A percentile compares a stretch with the other conserved stretches of the same genome.
Conservation (phyloP, 1,140 invertebrate genomes). For the Drosophila littoralis region DNA sequence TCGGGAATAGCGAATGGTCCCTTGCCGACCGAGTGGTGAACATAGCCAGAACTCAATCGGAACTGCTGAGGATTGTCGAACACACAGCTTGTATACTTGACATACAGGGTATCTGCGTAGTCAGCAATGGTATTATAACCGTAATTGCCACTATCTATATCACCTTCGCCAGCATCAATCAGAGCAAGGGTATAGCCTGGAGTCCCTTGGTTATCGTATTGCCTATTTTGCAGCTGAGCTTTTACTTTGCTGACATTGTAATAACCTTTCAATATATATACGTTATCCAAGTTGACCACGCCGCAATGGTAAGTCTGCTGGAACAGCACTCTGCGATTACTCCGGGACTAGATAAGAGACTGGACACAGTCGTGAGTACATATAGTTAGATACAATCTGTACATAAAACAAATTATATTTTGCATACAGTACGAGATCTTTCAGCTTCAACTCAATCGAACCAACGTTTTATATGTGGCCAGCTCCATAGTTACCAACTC, state of each 20-base stretch:
- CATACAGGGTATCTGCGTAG: slow-evolving; percentile 37
- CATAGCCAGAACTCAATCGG: slow-evolving; percentile 27
- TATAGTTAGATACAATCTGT: not conserved
- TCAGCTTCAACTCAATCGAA: too few species aligned
- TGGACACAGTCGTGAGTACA: slow-evolving; percentile 37
- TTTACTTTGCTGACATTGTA: slow-evolving; percentile 29
- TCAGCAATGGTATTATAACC: slow-evolving; percentile 33
- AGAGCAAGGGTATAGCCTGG: too few species aligned
- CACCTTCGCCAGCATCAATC: slow-evolving; percentile 2
- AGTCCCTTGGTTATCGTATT: too few species aligned
- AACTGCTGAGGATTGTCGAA: slow-evolving; percentile 5
- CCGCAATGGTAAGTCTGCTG: slow-evolving; percentile 13
- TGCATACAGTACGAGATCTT: too few species aligned
- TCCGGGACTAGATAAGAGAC: slow-evolving; percentile 28
- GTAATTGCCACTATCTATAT: slow-evolving; percentile 47
- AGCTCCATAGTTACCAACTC: slow-evolving; percentile 42
- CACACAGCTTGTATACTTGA: slow-evolving; percentile 29
- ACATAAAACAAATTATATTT: too few species aligned
- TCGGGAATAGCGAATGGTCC: slow-evolving; percentile 12
- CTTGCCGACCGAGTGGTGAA: slow-evolving; percentile 48
- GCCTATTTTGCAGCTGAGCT: not conserved
- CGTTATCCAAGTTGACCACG: slow-evolving; percentile 17
- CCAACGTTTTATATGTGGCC: slow-evolving; percentile 3
- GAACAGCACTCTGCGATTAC: slow-evolving; percentile 6
- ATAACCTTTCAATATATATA: slow-evolving; percentile 17